Conservation (phyloP, 2,797 vertebrate species). For the Muraenolepis orangiensis region DNA sequence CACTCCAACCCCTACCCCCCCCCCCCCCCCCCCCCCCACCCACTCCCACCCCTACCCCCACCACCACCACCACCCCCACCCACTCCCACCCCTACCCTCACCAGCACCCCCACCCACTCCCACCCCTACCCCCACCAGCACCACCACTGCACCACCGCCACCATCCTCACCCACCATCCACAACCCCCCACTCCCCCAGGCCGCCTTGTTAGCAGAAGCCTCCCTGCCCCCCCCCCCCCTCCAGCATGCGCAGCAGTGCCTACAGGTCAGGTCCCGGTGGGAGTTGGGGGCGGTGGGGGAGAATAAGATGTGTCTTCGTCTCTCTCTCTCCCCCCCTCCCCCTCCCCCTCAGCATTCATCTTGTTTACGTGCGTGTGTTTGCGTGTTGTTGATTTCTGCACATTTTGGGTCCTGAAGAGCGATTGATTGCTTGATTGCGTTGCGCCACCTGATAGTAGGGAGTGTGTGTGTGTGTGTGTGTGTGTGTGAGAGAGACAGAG, state of each 20-base stretch:
- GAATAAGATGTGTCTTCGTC: not conserved
- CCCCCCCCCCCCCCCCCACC: conserved; percentile 52
- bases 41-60: conserved; percentile 32
- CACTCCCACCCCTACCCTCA: not conserved
- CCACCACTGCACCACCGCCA: too few relatives aligned
- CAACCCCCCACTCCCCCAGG: conserved; percentile 55
- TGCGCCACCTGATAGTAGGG: not conserved
- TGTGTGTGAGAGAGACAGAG: not conserved
- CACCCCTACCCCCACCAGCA: not conserved
- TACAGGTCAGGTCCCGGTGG: conserved; percentile 36
- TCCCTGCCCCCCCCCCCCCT: conserved; percentile 35
- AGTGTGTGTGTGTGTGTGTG: not conserved
- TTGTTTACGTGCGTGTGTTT: not conserved
- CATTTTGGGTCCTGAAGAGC: not conserved
- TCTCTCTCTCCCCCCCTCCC: not conserved
- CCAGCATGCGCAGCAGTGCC: conserved; percentile 35
- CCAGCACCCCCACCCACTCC: conserved; percentile 53
- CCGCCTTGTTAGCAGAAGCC: conserved; percentile 68
- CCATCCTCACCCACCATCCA: not conserved
- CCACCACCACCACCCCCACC: conserved; percentile 27
- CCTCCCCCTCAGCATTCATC: not conserved
- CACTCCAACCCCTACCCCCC: not conserved
- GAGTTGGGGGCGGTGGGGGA: conserved; percentile 16
- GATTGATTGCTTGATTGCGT: not conserved
- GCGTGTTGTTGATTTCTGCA: not conserved